Evolutionary conservation across 2,797 vertebrate genomes (phyloP).

Genomic region (Cyprinodon diabolis): DNA sequence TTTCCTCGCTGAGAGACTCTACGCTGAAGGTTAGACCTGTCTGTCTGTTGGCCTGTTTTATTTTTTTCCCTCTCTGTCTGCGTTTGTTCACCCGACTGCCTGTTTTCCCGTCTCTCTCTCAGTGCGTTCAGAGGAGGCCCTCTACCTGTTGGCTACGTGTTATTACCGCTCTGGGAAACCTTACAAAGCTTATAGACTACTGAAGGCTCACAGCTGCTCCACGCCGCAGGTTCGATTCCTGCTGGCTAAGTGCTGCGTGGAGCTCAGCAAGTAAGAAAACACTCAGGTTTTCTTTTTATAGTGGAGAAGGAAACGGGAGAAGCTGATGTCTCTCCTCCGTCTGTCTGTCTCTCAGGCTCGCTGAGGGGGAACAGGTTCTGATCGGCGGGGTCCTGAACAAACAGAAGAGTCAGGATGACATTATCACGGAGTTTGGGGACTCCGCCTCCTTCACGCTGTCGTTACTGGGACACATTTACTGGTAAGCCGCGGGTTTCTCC

Average conservation of each 20-base stretch:
- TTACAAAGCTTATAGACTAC: conserved; percentile 95
- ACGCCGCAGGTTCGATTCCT: conserved; percentile 97
- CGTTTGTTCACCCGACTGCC: background rate
- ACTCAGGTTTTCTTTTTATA: background rate
- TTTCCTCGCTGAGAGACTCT: conserved; percentile 95
- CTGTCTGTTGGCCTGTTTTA: background rate
- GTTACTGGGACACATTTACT: conserved; percentile 96
- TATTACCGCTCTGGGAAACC: conserved; percentile 98
- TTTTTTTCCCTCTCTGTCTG: background rate
- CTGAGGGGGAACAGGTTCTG: conserved; percentile 96
- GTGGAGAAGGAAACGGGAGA: no score
- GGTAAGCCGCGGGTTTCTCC: conserved; percentile 73
- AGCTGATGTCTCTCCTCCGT: background rate
- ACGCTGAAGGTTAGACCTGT: conserved; percentile 89
- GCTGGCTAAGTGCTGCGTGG: conserved; percentile 96
- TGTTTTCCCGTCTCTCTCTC: conserved; percentile 6
- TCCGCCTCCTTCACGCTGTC: conserved; percentile 95
- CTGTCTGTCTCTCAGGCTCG: conserved; percentile 81
- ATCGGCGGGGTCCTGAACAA: conserved; percentile 97
- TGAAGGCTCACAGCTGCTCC: conserved; percentile 97
- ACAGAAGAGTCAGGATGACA: conserved; percentile 97
- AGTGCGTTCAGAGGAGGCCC: conserved; percentile 92
- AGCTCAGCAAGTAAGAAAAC: conserved; percentile 92
- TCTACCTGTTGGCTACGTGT: conserved; percentile 96
- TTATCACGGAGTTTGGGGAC: conserved; percentile 97